Evolutionary conservation across 1,140 invertebrate genomes (phyloP), one percentile per base, ranked within the genome.

Genomic region (Drosophila fuyamai): DNA sequence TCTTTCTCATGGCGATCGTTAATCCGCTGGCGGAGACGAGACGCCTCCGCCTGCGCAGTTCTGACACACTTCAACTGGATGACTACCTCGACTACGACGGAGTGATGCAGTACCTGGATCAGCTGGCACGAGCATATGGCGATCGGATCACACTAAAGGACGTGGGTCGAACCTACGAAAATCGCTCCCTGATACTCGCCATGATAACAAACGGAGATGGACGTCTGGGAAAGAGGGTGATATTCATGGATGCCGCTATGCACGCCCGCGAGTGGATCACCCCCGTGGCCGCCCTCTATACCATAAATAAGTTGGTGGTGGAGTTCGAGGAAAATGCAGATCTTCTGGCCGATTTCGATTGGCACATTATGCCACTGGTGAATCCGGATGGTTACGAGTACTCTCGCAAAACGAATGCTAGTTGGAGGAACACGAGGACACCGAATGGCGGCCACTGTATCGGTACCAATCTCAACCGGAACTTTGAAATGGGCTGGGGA

Each of bases 251-350:
- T 58, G 94, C 93, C 41, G 93, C 92, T 6, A 91, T 93, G 4
- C 95, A 96, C 91, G 95, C 95, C 0, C 92, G 95, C 59, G 96
- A 43, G 93, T 95, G 5, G 93, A 94, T 3, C 94, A 93, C 95
- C 0, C 94, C 95, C 9, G 94, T 95, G 0, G 93, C 94, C 0
- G 94, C 94, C 18, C 76, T 95, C 2, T 95, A 94, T 86, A 93
- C 95, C 16, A 94, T 95, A 6, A 80, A 94, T 47, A 93, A 95
- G 76, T 82, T 95, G 14, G 93, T 95, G 0, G 93, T 94, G 12
- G 92, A 94, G 36, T 75, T 93, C 79, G 92, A 79, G n/a, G 86
- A 93, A 6, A 81, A 92, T 38, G 54, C 78, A 8, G 36, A 93
- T 5, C 59, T 94, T 4, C 76, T 95, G 32, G 0, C 16, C 3